Conservation (phyloP, 2,797 vertebrate species). For the Hirundo rustica region DNA sequence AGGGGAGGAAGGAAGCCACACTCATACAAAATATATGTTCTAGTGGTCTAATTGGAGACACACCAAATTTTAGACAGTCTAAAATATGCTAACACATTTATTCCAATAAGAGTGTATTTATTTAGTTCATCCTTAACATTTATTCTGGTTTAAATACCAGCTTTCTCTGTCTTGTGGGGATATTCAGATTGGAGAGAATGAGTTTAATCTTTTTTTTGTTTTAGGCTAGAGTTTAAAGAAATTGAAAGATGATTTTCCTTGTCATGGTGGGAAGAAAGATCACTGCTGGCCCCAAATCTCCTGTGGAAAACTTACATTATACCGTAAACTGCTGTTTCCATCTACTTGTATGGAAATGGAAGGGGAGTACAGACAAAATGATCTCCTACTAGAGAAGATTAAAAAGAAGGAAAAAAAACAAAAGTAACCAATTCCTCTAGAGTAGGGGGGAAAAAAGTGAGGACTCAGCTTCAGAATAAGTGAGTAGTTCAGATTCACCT, state of each 20-base stretch:
- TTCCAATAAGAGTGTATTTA: conserved; percentile 32
- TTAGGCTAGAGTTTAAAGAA: conserved; percentile 47
- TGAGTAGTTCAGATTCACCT: conserved; percentile 33
- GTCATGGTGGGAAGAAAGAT: neutral
- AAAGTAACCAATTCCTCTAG: neutral
- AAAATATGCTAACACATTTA: conserved; percentile 48
- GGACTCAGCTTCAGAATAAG: conserved; percentile 15
- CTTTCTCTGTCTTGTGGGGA: conserved; percentile 33
- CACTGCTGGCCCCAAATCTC: neutral
- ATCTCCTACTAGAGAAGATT: conserved; percentile 31
- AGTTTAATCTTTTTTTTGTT: conserved; percentile 59
- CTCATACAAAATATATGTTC: neutral
- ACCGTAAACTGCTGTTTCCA: neutral
- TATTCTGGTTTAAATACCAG: conserved; percentile 41
- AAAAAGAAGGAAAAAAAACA: neutral
- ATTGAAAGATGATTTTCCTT: conserved; percentile 33
- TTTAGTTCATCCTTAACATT: conserved; percentile 14
- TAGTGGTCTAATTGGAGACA: conserved; percentile 13
- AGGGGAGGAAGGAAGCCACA: neutral
- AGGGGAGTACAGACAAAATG: conserved; percentile 11
- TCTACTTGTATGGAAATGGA: conserved; percentile 3
- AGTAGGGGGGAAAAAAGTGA: rapidly evolving
- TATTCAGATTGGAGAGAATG: conserved; percentile 44
- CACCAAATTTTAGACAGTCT: conserved; percentile 7
- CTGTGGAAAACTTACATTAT: neutral